Percentiles rank a stretch among this genome's conserved stretches.
Conservation (phyloP, 2,113 vertebrate species). For the Otocyon megalotis region DNA sequence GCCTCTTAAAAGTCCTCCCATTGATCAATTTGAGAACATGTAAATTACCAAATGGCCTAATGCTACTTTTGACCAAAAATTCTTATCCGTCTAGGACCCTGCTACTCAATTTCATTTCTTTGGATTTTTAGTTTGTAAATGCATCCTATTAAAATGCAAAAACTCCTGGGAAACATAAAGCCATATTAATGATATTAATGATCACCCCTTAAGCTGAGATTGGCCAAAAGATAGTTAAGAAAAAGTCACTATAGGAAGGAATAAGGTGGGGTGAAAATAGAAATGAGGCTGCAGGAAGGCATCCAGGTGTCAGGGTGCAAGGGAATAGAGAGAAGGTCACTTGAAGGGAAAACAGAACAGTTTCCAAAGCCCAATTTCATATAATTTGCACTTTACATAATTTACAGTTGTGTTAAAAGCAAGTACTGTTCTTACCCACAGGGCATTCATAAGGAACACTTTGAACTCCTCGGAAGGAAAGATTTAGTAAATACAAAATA, state of each 20-base stretch:
- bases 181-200: neutral
- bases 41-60: neutral
- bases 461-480: constrained; percentile 56
- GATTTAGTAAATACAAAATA: constrained; percentile 56
- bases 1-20: neutral
- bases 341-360: neutral
- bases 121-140: neutral
- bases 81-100: neutral
- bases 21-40: neutral
- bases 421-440: neutral
- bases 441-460: constrained; percentile 14
- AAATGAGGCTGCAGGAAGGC: neutral
- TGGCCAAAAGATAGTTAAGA: neutral
- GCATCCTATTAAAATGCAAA: constrained; percentile 7
- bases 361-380: neutral
- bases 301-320: neutral
- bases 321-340: neutral
- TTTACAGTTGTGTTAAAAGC: neutral
- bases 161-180: neutral
- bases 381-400: neutral
- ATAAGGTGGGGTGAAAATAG: neutral
- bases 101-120: neutral
- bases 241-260: neutral
- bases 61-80: neutral
- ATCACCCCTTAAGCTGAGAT: neutral